Evolutionary conservation across 2,113 vertebrate species (phyloP).

Genomic region (Ia io): DNA sequence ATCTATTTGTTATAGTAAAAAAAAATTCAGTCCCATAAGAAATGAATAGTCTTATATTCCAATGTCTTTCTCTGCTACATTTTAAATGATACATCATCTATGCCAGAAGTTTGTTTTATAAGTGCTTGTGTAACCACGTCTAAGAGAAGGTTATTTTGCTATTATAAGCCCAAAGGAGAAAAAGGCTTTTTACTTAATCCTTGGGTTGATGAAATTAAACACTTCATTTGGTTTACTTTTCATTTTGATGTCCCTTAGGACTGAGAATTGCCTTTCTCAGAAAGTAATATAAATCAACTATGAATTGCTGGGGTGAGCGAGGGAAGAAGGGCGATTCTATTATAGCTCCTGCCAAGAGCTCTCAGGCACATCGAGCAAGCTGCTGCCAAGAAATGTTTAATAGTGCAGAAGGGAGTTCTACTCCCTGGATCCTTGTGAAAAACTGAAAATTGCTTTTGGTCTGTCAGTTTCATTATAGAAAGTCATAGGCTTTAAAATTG

Average conservation of each 20-base stretch:
- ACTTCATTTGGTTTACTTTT: constrained; percentile 60
- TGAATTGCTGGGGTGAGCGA: constrained; percentile 14
- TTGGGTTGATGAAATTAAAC: constrained; percentile 63
- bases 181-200: constrained; percentile 33
- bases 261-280: constrained; percentile 46
- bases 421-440: constrained; percentile 19
- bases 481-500: background rate
- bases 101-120: constrained; percentile 7
- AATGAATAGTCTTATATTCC: background rate
- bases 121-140: background rate
- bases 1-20: background rate
- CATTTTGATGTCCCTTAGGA: constrained; percentile 51
- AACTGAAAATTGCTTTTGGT: constrained; percentile 15
- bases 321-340: background rate
- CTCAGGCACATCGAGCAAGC: background rate
- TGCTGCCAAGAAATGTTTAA: constrained; percentile 49
- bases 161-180: background rate
- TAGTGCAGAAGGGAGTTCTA: background rate
- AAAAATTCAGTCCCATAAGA: background rate
- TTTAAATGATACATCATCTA: background rate
- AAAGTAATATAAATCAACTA: constrained; percentile 13
- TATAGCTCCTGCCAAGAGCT: constrained; percentile 24
- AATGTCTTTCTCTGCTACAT: background rate
- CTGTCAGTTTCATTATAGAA: constrained; percentile 9
- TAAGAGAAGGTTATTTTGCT: constrained; percentile 9